Conservation (phyloP, 2,797 vertebrate species). For the Syndactyla subalaris region DNA sequence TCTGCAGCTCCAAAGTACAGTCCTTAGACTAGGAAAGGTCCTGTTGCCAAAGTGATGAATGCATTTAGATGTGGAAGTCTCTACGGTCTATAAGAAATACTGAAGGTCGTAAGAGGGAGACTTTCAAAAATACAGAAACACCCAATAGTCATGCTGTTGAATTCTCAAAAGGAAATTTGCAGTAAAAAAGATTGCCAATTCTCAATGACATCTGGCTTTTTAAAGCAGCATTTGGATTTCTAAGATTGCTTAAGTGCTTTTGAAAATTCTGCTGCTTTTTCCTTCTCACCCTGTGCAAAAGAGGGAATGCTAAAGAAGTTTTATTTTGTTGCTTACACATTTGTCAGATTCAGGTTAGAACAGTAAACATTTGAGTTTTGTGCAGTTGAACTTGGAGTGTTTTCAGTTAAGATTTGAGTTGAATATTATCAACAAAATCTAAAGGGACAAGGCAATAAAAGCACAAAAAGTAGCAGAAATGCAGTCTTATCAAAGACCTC, state of each 20-base stretch:
- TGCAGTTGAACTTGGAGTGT: background rate
- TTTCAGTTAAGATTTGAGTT: background rate
- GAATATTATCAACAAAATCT: background rate
- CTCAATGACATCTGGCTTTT: background rate
- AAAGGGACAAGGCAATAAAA: background rate
- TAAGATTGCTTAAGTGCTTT: background rate
- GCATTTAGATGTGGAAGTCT: background rate
- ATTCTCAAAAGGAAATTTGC: background rate
- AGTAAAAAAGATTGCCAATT: background rate
- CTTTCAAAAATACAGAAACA: background rate
- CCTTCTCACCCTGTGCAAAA: fast-evolving
- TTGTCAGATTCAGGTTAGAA: background rate
- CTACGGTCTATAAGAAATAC: background rate
- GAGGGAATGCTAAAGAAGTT: background rate
- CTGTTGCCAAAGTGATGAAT: background rate
- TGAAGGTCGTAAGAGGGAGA: background rate
- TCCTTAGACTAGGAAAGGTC: background rate
- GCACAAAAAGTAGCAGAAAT: background rate
- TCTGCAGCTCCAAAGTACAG: background rate
- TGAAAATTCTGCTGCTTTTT: background rate
- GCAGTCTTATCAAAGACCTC: background rate
- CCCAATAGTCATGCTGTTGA: fast-evolving
- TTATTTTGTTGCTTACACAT: background rate
- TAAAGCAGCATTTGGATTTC: background rate
- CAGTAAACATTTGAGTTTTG: background rate